Evolutionary conservation across 2,888 invertebrate genomes (phyloP), one percentile per base, ranked within the genome.

Genomic region (Callosobruchus maculatus): DNA sequence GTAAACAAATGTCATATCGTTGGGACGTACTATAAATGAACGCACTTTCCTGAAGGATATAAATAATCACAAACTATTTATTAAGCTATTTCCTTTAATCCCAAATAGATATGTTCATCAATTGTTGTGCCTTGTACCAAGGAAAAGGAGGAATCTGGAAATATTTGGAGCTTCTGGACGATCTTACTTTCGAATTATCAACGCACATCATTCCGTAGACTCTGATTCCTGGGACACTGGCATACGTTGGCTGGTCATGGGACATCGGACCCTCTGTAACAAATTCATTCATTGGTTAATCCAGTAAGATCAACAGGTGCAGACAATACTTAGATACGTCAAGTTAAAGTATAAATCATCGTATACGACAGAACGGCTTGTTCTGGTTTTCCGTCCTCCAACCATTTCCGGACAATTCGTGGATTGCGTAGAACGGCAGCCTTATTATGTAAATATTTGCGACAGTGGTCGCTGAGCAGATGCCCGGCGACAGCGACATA

Each of bases 161-260:
- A 78, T 88, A 88, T 78, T 89, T 87, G 68, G 86, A 85, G 77
- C 86, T 85, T 78, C 89, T 85, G 75, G 88, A 80, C 67, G 88
- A 88, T 77, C 88, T 84, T 78, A 89, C 83, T 76, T 81, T 81
- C 72, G 82, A 81, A 78, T 82, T 83, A 75, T 89, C 89, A 0
- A 95, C 94, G 84, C 97, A 97, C 93, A 97, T 95, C 97, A 97
- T 97, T 70, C 97, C 97, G 84, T 95, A 97, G 0, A 97, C 97
- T 78, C 96, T 90, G 78, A 97, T 97, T 0, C 97, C 97, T 2
- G 97, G 97, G 13, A 97, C 96, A 80, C 96, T 95, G 1, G 97
- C 97, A 84, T 97, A 97, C 0, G 96, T 95, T 20, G 97, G 97
- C 85, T 96, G 96, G 85, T 96, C 96, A 85, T 97, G 97, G 13